Evolutionary conservation across 2,888 invertebrate genomes (phyloP).

Genomic region (Trichacis sp.): DNA sequence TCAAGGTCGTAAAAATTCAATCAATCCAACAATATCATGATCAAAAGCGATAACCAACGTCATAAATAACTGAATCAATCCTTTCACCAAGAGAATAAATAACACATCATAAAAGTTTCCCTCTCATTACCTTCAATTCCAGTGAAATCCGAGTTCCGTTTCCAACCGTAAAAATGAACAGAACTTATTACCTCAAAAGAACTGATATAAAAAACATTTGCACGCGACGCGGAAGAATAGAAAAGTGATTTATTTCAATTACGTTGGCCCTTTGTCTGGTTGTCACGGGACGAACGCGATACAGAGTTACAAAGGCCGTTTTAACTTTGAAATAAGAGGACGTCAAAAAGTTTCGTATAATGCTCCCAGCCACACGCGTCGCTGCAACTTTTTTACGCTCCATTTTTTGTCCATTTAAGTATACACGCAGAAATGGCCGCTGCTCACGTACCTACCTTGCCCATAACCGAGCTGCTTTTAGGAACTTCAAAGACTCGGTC

Average conservation of each 20-base stretch:
- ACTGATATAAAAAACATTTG: neutral
- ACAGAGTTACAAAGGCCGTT: conserved; percentile 12
- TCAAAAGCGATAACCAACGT: no score
- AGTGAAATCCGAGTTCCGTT: no score
- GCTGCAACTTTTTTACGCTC: conserved; percentile 16
- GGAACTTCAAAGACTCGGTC: conserved; percentile 59
- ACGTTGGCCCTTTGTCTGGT: conserved; percentile 31
- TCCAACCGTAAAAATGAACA: no score
- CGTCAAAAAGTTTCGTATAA: conserved; percentile 10
- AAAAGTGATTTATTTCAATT: conserved; percentile 22
- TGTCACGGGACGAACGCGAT: conserved; percentile 25
- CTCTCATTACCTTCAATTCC: no score
- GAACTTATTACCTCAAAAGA: no score
- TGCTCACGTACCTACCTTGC: conserved; percentile 28
- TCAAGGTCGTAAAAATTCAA: no score
- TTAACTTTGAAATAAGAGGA: conserved; percentile 20
- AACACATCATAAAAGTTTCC: no score
- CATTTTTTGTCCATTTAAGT: conserved; percentile 33
- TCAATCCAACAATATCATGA: no score
- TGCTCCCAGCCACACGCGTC: conserved; percentile 11
- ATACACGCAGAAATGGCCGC: conserved; percentile 28
- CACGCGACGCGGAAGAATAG: conserved; percentile 9
- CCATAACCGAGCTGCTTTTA: conserved; percentile 53
- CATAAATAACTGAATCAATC: no score
- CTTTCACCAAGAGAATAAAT: no score